phyloP scores from a whole-genome alignment of 1,140 invertebrate species.

The Trichonephila clavipes region DNA sequence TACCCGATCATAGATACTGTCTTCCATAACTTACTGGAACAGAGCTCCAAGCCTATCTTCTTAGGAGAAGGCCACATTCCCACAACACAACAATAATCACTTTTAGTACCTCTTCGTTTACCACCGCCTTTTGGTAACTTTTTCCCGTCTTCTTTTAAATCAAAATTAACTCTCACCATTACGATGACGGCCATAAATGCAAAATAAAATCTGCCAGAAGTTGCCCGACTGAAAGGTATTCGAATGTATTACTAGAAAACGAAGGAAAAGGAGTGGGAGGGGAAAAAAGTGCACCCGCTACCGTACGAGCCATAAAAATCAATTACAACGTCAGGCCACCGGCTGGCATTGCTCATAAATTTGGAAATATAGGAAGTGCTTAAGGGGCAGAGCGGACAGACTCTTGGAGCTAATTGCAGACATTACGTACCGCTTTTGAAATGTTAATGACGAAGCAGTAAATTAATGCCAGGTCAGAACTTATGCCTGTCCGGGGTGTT shows the following conservation, averaged over 20 bases:
- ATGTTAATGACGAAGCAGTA: conserved; percentile 48
- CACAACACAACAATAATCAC: background rate
- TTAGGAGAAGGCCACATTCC: conserved; percentile 8
- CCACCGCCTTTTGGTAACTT: background rate
- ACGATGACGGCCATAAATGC: conserved; percentile 15
- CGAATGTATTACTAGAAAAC: conserved; percentile 1
- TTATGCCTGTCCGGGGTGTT: background rate
- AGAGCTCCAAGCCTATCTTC: background rate
- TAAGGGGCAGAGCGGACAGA: conserved; percentile 2
- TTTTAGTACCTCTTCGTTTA: background rate
- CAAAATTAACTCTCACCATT: conserved; percentile 48
- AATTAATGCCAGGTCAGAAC: conserved; percentile 50
- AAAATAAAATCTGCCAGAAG: conserved; percentile 34
- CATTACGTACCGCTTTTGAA: conserved; percentile 54
- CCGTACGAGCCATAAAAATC: conserved; percentile 62
- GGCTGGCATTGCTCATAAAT: conserved; percentile 63
- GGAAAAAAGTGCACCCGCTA: conserved; percentile 17
- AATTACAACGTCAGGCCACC: conserved; percentile 43
- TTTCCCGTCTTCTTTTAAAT: conserved; percentile 27
- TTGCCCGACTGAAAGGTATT: conserved; percentile 19
- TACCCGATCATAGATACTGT: background rate
- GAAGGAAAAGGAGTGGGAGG: background rate
- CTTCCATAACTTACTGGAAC: background rate
- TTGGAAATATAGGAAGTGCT: conserved; percentile 70
- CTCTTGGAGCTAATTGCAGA: conserved; percentile 49